A percentile compares a stretch with the other conserved stretches of the same genome.
Evolutionary conservation across 2,113 vertebrate species (phyloP).

Genomic region (Taxidea taxus): DNA sequence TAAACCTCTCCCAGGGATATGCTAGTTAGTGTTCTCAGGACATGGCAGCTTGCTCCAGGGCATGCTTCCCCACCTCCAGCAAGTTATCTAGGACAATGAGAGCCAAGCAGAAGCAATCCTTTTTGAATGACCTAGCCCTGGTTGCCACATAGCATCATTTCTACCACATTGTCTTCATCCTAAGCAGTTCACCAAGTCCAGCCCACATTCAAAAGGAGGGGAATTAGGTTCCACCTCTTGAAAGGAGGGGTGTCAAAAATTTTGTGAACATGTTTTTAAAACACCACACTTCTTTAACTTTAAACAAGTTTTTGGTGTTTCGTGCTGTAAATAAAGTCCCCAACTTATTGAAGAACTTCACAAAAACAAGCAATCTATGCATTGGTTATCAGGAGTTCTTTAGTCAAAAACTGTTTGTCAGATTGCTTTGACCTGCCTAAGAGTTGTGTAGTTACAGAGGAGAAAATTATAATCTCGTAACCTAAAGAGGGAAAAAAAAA

Average conservation of each 20-base stretch:
- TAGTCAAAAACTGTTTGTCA: neutral
- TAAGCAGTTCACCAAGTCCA: neutral
- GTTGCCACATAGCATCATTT: too few relatives aligned
- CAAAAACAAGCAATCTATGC: neutral
- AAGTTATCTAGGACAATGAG: neutral
- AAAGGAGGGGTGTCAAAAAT: neutral
- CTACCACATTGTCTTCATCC: neutral
- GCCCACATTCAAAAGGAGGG: neutral
- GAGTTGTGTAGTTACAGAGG: neutral
- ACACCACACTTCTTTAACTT: neutral
- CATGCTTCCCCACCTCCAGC: neutral
- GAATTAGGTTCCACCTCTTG: neutral
- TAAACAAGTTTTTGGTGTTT: neutral
- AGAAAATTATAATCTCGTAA: neutral
- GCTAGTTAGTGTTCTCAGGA: neutral
- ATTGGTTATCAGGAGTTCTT: neutral
- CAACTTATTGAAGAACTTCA: neutral
- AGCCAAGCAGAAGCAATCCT: neutral
- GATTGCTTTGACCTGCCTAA: neutral
- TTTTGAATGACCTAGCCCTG: neutral
- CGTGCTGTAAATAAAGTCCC: conserved; percentile 5
- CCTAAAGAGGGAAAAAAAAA: neutral
- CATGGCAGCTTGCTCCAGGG: neutral
- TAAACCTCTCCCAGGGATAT: neutral
- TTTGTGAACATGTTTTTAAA: neutral